Evolutionary conservation across 2,113 vertebrate genomes (phyloP), one percentile per base, ranked within the genome.

Genomic region (Taxidea taxus): DNA sequence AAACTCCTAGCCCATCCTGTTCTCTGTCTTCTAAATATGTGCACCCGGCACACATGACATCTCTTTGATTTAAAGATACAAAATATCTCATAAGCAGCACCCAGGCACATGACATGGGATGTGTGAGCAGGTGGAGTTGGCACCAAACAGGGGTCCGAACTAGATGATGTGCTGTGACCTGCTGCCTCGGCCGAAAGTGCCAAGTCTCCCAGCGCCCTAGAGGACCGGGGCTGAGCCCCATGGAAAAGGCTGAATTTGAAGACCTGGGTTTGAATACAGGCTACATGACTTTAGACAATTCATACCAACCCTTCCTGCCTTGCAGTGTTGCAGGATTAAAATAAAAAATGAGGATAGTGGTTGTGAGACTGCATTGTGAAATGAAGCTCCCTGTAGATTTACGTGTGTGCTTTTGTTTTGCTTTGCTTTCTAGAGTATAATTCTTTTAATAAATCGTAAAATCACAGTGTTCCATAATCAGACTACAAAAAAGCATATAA

Each of bases 401-500:
- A 4, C 21, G 9, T 66, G 27, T 90, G 10, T 56, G 42, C 39
- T 7, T 25, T 54, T 47, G 56, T 75, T 90, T 58, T 25, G 15
- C 51, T 91, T 94, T 94, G 39, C 87, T 88, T 94, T 64, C 62
- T 87, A 66, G 58, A 92, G 74, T 92, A 18, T 87, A 87, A 90
- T 97, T 82, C 42, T 86, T 92, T 62, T 84, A 92, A 23, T 94
- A 94, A 60, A 92, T 78, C 60, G 80, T 90, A 87, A 87, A 80
- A 84, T 72, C 23, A 37, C n/a, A 72, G 62, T 72, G 13, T 86
- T 88, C 82, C 58, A 90, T 87, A 92, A 64, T 94, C 56, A 72
- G 60, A 74, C 60, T 92, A 42, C 10, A 62, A 78, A 90, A 58
- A 56, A 31, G 10, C 77, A 39, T 27, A 11, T 66, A 42, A 49